Evolutionary conservation across 2,888 invertebrate genomes (phyloP).

Genomic region (Eristalis intricaria): DNA sequence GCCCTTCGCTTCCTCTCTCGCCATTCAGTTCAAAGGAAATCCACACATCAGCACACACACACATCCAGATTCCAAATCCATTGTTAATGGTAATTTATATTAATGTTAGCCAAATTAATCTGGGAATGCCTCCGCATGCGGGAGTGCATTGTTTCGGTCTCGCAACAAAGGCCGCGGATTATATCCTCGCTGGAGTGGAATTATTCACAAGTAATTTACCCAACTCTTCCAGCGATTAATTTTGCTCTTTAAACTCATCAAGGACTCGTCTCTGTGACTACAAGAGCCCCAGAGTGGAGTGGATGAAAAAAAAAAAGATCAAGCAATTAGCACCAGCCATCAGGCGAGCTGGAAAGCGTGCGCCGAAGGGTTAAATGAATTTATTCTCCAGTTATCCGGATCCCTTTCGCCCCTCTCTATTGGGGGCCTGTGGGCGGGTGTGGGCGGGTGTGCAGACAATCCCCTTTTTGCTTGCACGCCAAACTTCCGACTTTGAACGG

Average conservation of each 20-base stretch:
- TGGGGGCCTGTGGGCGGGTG: too few species aligned
- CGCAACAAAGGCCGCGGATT: slow-evolving; percentile 42
- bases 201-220: slow-evolving; percentile 59
- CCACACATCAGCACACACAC: not conserved
- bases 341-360: slow-evolving; percentile 13
- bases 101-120: slow-evolving; percentile 54
- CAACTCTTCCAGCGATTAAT: slow-evolving; percentile 58
- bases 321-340: slow-evolving; percentile 52
- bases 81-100: slow-evolving; percentile 55
- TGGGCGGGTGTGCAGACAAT: not conserved
- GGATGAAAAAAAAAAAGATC: slow-evolving; percentile 48
- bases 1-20: not conserved
- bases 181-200: slow-evolving; percentile 47
- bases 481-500: slow-evolving; percentile 42
- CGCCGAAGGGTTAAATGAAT: slow-evolving; percentile 46
- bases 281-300: not conserved
- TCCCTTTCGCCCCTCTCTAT: slow-evolving; percentile 5
- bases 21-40: slow-evolving; percentile 9
- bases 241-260: slow-evolving; percentile 33
- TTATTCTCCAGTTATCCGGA: slow-evolving; percentile 53
- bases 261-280: not conserved
- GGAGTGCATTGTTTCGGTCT: slow-evolving; percentile 23
- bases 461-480: slow-evolving; percentile 30
- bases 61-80: slow-evolving; percentile 4
- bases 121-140: slow-evolving; percentile 13